These are phyloP conservation scores for Gari tellinella DNA, from an alignment of 2,888 invertebrate species.

Conservation along the genomic window DNA sequence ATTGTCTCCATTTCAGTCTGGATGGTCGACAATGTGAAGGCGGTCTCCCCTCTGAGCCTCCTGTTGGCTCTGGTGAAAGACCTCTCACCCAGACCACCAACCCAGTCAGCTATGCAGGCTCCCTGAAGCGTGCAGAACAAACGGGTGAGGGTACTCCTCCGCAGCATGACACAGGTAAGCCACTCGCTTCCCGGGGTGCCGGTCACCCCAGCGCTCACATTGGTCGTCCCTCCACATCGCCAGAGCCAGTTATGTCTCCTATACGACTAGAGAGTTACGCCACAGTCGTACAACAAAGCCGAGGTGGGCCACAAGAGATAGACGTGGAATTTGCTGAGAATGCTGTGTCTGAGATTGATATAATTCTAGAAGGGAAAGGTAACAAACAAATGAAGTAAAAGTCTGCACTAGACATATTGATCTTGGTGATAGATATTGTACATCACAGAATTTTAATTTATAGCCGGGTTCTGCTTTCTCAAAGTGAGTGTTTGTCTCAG, in stretches of 20 bases:
- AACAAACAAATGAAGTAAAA: slow-evolving; percentile 9
- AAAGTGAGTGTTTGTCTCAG: too few species aligned
- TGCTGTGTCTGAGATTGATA: slow-evolving; percentile 62
- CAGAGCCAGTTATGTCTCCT: slow-evolving; percentile 40
- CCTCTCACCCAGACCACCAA: slow-evolving; percentile 70
- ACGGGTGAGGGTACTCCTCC: slow-evolving; percentile 51
- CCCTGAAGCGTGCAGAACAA: slow-evolving; percentile 63
- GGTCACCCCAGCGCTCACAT: slow-evolving; percentile 20
- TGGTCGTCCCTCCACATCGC: slow-evolving; percentile 14
- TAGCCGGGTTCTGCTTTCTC: too few species aligned
- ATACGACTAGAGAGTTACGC: slow-evolving; percentile 75
- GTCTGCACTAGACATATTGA: too few species aligned
- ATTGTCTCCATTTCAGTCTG: slow-evolving; percentile 75
- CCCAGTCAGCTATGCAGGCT: slow-evolving; percentile 72
- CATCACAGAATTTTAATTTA: too few species aligned
- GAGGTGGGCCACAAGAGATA: slow-evolving; percentile 73
- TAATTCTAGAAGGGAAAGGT: slow-evolving; percentile 75
- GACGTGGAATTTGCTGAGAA: slow-evolving; percentile 54
- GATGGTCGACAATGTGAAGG: slow-evolving; percentile 70
- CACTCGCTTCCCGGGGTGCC: slow-evolving; percentile 54
- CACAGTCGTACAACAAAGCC: slow-evolving; percentile 70
- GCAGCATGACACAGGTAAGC: slow-evolving; percentile 75
- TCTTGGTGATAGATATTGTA: too few species aligned
- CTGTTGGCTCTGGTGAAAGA: slow-evolving; percentile 66
- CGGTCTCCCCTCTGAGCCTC: slow-evolving; percentile 66